These are phyloP conservation scores for Macrotrachela quadricornifera DNA, from an alignment of 1,140 invertebrate genomes.

Conservation along the genomic window DNA sequence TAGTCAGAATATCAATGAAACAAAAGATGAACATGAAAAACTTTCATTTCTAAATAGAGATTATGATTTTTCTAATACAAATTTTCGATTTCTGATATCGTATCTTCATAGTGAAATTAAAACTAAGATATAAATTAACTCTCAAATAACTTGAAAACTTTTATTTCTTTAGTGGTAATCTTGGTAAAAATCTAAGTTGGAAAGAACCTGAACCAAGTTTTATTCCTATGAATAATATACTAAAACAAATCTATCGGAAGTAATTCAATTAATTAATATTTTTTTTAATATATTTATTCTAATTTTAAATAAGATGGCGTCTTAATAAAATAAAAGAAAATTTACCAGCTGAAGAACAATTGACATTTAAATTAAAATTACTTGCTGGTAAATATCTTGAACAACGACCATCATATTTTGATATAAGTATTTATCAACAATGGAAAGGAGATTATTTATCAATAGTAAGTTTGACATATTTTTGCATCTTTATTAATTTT, in stretches of 20 bases:
- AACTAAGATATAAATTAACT: conserved; percentile 38
- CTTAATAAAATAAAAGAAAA: conserved; percentile 60
- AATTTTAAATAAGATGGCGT: conserved; percentile 52
- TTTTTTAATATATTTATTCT: neutral
- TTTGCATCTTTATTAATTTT: too few relatives aligned
- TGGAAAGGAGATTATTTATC: conserved; percentile 82
- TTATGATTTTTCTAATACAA: conserved; percentile 53
- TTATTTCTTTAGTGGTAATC: too few relatives aligned
- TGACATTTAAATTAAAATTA: conserved; percentile 56
- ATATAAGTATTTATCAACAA: conserved; percentile 41
- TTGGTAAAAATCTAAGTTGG: too few relatives aligned
- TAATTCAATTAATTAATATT: conserved; percentile 12
- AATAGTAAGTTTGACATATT: conserved; percentile 25
- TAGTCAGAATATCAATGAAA: too few relatives aligned
- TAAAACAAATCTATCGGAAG: conserved; percentile 21
- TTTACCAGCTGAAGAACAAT: conserved; percentile 60
- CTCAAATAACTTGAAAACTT: too few relatives aligned
- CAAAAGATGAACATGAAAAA: conserved; percentile 12
- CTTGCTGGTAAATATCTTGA: conserved; percentile 52
- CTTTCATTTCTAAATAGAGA: conserved; percentile 36
- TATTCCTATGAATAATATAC: too few relatives aligned
- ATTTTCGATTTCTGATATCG: too few relatives aligned
- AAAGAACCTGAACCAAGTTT: too few relatives aligned
- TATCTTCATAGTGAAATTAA: conserved; percentile 48
- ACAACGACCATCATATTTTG: conserved; percentile 54